Evolutionary conservation across 2,888 invertebrate species (phyloP), one percentile per base, ranked within the genome.

Genomic region (Macropis europaea): DNA sequence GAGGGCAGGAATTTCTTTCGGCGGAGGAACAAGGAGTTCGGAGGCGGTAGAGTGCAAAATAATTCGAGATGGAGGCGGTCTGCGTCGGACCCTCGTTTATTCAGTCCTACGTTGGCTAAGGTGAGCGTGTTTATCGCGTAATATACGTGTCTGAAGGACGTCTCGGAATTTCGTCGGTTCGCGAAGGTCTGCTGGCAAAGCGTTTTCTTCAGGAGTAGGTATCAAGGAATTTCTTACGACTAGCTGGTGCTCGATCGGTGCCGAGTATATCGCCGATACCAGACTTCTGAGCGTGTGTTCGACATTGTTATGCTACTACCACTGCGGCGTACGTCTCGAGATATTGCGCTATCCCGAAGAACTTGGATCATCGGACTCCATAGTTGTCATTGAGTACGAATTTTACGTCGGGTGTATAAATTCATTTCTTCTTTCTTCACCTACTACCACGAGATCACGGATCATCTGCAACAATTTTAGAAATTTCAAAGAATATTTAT

Each of bases 221-320:
- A 70, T 72, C 78, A 60, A 70, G 72, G 66, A 76, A 76, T 76
- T 61, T 60, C 63, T 48, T 48, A 61, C 30, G 47, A 64, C 54
- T 62, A 26, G 62, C 17, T 68, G 53, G 52, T 48, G 59, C 50
- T 54, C 59, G 71, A 73, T 68, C 26, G 50, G 13, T 22, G 9
- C 13, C 45, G 7, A 28, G 56, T 22, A 9, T 64, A 73, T 67
- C 62, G 22, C n/a, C 15, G 64, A 64, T 57, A 61, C 45, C 48
- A 30, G 15, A 52, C 60, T 42, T 40, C 5, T 26, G 32, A 62
- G 19, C 42, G 50, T 38, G 66, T 38, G 56, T 53, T 30, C 53
- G 56, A 73, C 63, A 61, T 60, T 68, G 67, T 69, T 68, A 60
- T 54, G 70, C 53, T 62, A 45, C 47, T 6, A 57, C 48, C 30